Base-by-base conservation (phyloP, 1,140 invertebrate genomes). In the Drosophila varians region DNA sequence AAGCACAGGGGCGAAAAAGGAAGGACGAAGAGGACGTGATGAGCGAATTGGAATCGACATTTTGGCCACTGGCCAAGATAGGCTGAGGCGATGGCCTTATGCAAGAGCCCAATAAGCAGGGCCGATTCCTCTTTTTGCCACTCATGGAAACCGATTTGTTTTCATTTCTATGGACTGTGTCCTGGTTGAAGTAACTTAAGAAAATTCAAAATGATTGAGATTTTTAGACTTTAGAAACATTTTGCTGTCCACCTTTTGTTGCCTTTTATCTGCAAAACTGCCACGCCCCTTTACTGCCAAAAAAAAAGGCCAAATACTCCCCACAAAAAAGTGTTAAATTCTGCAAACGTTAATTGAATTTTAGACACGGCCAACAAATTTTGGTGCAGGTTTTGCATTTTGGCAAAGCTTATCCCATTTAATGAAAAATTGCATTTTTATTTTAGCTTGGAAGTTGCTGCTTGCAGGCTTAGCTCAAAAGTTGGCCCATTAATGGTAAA, bases 1-100 rank as follows among this genome's bases (percentile, higher is more conserved):
- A 21, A 11, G 18, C 12, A 21, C 4, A 4, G 14, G 2, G 38
- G 14, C 4, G 38, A 5, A 47, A 43, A 38, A 55, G n/a, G n/a
- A n/a, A n/a, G n/a, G n/a, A n/a, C n/a, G n/a, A n/a, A n/a, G 64
- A 76, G 8, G 8, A 28, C 56, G 64, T 83, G 78, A 83, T 83
- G 74, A 55, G 31, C 80, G 58, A 65, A 84, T 79, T 69, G 75
- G 28, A 74, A 80, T 77, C 80, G 80, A 80, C 82, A 86, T 80
- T 68, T 86, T 86, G 80, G 80, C 72, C 73, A 60, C 6, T 38
- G 51, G 80, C 80, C 80, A 86, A 34, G 21, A 42, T 36, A 43
- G 60, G 57, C 69, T 8, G 55, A 42, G 60, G 21, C 69, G 7
- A 18, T 36, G n/a, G 18, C 21, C 46, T 66, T 53, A 65, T 68